Evolutionary conservation across 2,888 invertebrate species (phyloP), one percentile per base, ranked within the genome.

Genomic region (Caenorhabditis sp.): DNA sequence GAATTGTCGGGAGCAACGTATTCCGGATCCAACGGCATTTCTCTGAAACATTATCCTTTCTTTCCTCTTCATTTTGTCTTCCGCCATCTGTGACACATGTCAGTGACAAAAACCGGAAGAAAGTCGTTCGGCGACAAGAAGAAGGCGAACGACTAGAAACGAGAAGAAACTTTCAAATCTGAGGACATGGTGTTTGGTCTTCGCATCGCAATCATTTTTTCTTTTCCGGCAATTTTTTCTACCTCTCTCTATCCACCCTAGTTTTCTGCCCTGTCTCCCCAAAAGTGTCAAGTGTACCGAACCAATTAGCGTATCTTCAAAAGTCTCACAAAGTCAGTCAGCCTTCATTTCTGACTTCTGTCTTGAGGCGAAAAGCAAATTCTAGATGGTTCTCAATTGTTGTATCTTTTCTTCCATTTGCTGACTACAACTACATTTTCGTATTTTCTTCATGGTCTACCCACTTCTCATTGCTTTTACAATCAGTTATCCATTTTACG

Each of bases 1-100:
- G 83, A 82, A 53, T 78, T 82, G 50, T 84, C 76, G 4, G 72
- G 56, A n/a, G 64, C 60, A 13, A 40, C 40, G 22, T 65, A 55
- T 55, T 84, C 80, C 40, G 62, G 64, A 44, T 82, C 76, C 8
- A 44, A n/a, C 15, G 79, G 72, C 9, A 56, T 40, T 56, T 72
- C 78, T 22, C 81, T 84, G 62, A 47, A 80, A 64, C 37, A 55
- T 40, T 20, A 15, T 40, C 40, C 47, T 53, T 44, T 58, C n/a
- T n/a, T 44, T n/a, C 15, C 8, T 9, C 26, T 6, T 56, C 24
- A 18, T 28, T 13, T 32, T 13, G 22, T 40, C 20, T 24, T 32
- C 18, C 18, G 18, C n/a, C 47, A 47, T 47, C 47, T 47, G 47
- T 47, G 8, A 47, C 47, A 47, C 47, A 47, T 47, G 47, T 47